A percentile compares a stretch with the other conserved stretches of the same genome.
Conservation (phyloP, 92 coral and sea anemone species). For the Anthopleura xanthogrammica region DNA sequence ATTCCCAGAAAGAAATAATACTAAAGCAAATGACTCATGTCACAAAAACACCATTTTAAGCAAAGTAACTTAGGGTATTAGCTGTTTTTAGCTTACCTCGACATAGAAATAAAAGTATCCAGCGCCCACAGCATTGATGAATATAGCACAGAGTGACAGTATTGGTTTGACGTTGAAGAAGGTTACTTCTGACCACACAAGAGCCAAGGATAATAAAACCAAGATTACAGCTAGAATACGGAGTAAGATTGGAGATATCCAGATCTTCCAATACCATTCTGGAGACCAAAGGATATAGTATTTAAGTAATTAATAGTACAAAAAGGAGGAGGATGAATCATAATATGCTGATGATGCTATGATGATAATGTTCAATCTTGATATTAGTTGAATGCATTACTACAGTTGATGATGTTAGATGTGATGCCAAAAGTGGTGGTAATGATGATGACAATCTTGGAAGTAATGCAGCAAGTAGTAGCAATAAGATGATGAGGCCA, state of each 20-base stretch:
- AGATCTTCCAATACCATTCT: conserved; percentile 98
- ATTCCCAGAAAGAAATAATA: no score
- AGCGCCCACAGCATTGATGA: conserved; percentile 72
- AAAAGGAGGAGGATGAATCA: not conserved
- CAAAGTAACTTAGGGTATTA: not conserved
- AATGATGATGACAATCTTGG: not conserved
- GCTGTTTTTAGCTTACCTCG: conserved; percentile 58
- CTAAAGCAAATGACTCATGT: no score
- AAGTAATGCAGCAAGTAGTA: no score
- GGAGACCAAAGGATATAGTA: not conserved
- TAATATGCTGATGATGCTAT: not conserved
- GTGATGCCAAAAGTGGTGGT: not conserved
- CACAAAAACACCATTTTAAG: no score
- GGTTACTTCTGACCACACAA: conserved; percentile 97
- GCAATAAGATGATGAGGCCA: no score
- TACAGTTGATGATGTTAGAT: not conserved
- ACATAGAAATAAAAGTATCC: conserved; percentile 91
- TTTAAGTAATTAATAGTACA: no score
- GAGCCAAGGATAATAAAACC: conserved; percentile 67
- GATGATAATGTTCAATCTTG: not conserved
- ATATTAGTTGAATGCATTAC: no score
- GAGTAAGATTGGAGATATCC: conserved; percentile 81
- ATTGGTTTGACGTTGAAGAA: conserved; percentile 85
- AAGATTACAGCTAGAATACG: conserved; percentile 74
- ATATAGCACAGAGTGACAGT: conserved; percentile 77